Percentiles rank a stretch among this genome's conserved stretches.
These are phyloP conservation scores for Brachypodius melanocephalos DNA, from an alignment of 2,113 vertebrate species.

Conservation along the genomic window DNA sequence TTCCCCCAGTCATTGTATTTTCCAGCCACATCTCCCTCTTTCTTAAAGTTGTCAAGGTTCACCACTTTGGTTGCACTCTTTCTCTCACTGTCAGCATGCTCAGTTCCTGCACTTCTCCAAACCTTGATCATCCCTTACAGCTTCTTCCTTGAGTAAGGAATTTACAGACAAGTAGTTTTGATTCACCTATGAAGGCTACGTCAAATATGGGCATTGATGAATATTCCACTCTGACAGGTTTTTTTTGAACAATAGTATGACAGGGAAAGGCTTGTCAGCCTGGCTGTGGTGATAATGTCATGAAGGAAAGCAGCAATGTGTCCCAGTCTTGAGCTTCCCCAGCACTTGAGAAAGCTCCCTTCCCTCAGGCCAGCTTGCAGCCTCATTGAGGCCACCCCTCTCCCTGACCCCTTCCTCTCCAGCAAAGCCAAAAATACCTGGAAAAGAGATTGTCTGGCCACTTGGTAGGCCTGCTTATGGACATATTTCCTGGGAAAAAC, in stretches of 20 bases:
- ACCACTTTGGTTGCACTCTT: not conserved
- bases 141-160: not conserved
- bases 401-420: not conserved
- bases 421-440: not conserved
- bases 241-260: not conserved
- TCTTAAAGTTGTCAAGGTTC: not conserved
- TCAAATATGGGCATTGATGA: not conserved
- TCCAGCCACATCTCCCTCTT: not conserved
- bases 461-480: not conserved
- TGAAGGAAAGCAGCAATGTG: not conserved
- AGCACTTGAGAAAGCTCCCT: not conserved
- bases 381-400: not conserved
- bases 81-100: not conserved
- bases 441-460: not conserved
- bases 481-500: not conserved
- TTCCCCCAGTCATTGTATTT: not conserved
- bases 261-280: not conserved
- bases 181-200: not conserved
- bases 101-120: not conserved
- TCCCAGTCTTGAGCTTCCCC: not conserved
- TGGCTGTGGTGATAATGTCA: not conserved
- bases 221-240: rapidly evolving
- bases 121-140: not conserved
- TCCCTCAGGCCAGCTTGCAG: not conserved
- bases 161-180: not conserved